Evolutionary conservation across 2,888 invertebrate genomes (phyloP).

Genomic region (Anorthoa munda): DNA sequence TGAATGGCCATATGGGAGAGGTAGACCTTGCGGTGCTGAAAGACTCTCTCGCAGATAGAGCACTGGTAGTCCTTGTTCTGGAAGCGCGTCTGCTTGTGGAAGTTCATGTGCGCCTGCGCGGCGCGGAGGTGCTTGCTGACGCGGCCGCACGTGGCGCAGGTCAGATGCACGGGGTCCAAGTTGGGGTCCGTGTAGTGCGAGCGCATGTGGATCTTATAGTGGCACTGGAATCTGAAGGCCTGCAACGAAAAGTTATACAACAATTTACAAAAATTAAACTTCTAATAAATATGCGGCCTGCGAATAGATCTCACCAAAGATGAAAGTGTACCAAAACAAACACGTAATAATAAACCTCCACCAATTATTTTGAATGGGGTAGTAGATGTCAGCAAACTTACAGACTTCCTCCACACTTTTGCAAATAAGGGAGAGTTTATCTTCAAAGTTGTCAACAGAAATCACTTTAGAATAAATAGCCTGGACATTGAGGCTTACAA

Average conservation of each 20-base stretch:
- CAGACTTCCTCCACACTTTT: neutral
- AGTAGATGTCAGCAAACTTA: neutral
- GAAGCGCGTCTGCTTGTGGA: constrained; percentile 88
- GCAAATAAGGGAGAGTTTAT: neutral
- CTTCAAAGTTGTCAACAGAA: neutral
- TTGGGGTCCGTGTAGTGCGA: constrained; percentile 84
- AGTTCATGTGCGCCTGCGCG: constrained; percentile 87
- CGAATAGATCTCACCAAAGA: neutral
- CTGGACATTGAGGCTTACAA: neutral
- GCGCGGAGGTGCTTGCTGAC: constrained; percentile 87
- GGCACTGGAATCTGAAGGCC: constrained; percentile 86
- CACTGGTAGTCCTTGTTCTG: constrained; percentile 88
- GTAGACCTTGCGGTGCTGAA: constrained; percentile 85
- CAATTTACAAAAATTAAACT: neutral
- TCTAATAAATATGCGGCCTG: neutral
- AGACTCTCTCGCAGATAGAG: constrained; percentile 87
- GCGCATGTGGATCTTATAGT: constrained; percentile 88
- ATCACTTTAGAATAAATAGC: neutral
- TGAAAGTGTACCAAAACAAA: neutral
- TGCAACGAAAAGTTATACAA: constrained; percentile 69
- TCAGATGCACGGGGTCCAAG: constrained; percentile 83
- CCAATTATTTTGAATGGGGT: neutral
- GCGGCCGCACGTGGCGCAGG: constrained; percentile 86
- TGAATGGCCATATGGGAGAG: constrained; percentile 88
- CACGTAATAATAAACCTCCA: neutral